A percentile compares a stretch with the other conserved stretches of the same genome.
These are phyloP conservation scores for Trichonephila clavata DNA, from an alignment of 1,140 invertebrate species.

Conservation along the genomic window DNA sequence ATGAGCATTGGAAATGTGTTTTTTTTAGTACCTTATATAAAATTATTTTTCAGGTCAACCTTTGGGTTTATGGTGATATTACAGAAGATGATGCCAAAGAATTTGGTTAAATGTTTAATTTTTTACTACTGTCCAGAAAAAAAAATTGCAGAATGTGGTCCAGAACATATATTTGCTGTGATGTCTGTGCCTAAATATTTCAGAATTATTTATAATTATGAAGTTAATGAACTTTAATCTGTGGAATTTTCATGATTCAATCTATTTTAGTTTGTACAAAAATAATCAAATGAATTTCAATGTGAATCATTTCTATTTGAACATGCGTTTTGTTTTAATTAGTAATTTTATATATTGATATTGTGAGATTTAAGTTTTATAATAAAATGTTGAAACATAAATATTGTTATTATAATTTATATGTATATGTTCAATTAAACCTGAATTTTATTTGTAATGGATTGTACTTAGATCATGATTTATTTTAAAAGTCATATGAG, in stretches of 20 bases:
- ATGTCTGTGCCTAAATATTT: conserved; percentile 62
- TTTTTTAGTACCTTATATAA: background rate
- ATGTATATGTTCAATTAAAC: background rate
- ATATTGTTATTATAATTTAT: background rate
- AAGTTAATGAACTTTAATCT: background rate
- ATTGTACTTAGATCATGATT: background rate
- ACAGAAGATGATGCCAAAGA: conserved; percentile 96
- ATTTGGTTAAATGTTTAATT: conserved; percentile 84
- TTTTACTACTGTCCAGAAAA: conserved; percentile 14
- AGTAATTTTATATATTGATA: conserved; percentile 25
- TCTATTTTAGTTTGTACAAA: conserved; percentile 39
- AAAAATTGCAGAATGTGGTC: conserved; percentile 32
- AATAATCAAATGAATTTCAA: background rate
- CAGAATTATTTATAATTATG: conserved; percentile 23
- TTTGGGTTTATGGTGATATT: conserved; percentile 98
- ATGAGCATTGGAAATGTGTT: too few species aligned
- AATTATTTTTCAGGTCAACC: conserved; percentile 85
- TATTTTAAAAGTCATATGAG: background rate
- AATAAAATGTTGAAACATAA: conserved; percentile 34
- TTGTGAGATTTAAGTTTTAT: conserved; percentile 24
- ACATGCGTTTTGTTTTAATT: background rate
- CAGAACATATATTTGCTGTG: conserved; percentile 41
- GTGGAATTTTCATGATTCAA: background rate
- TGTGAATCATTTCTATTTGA: conserved; percentile 1
- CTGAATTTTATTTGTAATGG: background rate